Conservation (phyloP, 2,797 vertebrate species). For the Acanthurus leucopareius region DNA sequence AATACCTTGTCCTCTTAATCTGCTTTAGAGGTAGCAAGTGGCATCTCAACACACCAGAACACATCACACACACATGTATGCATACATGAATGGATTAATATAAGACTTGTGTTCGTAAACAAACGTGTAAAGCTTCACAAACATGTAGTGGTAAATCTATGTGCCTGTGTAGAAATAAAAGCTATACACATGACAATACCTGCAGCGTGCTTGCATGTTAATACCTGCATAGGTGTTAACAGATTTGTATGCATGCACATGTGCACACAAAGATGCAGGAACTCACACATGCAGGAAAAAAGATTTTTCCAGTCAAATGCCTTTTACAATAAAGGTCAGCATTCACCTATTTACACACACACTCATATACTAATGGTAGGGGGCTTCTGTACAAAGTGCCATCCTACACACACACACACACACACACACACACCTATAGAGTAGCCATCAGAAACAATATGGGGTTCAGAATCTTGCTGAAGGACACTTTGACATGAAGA, state of each 20-base stretch:
- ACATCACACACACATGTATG: conserved; percentile 9
- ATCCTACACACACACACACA: too few relatives aligned
- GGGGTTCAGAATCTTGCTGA: too few relatives aligned
- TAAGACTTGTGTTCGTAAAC: background rate
- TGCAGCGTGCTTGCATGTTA: background rate
- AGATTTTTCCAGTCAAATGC: background rate
- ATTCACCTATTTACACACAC: too few relatives aligned
- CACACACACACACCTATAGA: too few relatives aligned
- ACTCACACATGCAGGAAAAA: background rate
- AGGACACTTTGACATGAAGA: too few relatives aligned
- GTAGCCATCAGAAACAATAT: too few relatives aligned
- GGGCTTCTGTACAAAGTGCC: too few relatives aligned
- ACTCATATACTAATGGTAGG: too few relatives aligned
- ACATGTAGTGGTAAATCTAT: background rate
- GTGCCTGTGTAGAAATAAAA: background rate
- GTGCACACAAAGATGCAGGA: background rate
- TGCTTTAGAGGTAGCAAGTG: conserved; percentile 54
- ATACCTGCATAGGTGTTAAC: background rate
- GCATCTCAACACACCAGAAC: conserved; percentile 33
- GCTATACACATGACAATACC: background rate
- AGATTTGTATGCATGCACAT: background rate
- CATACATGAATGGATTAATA: background rate
- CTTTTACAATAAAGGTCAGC: too few relatives aligned
- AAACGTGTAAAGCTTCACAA: background rate
- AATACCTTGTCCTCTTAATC: conserved; percentile 66